Evolutionary conservation across 2,888 invertebrate genomes (phyloP).

Genomic region (Laspeyria flexula): DNA sequence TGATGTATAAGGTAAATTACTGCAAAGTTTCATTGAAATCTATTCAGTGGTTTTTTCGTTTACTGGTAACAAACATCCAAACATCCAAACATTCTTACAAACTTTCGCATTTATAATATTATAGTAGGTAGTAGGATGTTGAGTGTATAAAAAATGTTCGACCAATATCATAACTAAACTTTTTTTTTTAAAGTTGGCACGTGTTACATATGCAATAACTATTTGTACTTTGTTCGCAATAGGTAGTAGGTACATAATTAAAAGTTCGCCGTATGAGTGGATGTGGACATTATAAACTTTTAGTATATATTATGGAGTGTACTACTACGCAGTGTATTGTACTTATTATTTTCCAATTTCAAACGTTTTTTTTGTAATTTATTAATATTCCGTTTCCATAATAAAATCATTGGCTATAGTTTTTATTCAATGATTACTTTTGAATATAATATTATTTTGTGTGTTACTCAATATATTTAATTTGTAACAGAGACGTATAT

Average conservation of each 20-base stretch:
- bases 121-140: too few relatives aligned
- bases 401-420: too few relatives aligned
- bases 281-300: constrained; percentile 26
- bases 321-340: background rate
- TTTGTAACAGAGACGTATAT: background rate
- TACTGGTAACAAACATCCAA: too few relatives aligned
- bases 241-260: constrained; percentile 34
- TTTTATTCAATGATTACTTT: background rate
- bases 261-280: constrained; percentile 42
- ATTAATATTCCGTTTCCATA: too few relatives aligned
- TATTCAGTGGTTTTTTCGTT: too few relatives aligned
- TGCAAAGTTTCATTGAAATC: too few relatives aligned
- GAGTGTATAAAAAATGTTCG: background rate
- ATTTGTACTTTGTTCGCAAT: constrained; percentile 28
- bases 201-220: constrained; percentile 36
- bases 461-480: too few relatives aligned
- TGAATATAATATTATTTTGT: too few relatives aligned
- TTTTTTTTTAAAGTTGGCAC: constrained; percentile 42
- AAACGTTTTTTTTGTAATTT: background rate
- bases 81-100: too few relatives aligned
- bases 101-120: too few relatives aligned
- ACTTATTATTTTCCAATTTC: background rate
- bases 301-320: constrained; percentile 28
- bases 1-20: too few relatives aligned
- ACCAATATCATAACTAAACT: constrained; percentile 21